phyloP scores from a whole-genome alignment of 1,140 invertebrate species.

The Nebria ingens region DNA sequence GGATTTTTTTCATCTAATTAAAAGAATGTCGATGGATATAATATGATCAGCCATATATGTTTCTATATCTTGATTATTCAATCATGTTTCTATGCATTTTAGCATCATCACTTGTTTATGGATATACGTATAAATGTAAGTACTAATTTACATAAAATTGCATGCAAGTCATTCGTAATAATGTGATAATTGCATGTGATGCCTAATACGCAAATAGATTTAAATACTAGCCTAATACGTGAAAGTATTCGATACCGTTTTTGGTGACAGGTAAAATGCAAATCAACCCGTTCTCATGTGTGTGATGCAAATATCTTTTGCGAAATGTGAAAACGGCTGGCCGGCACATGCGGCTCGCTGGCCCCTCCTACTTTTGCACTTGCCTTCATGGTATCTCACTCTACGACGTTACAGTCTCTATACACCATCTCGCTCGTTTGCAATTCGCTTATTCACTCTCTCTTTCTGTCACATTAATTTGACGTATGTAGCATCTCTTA shows the following conservation, averaged over 20 bases:
- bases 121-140: too few relatives aligned
- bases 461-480: slow-evolving; percentile 8
- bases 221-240: too few relatives aligned
- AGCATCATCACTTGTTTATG: too few relatives aligned
- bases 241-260: too few relatives aligned
- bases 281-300: neutral
- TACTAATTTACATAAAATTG: too few relatives aligned
- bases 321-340: slow-evolving; percentile 3
- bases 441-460: neutral
- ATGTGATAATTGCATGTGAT: too few relatives aligned
- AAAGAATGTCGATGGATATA: neutral
- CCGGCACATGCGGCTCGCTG: neutral
- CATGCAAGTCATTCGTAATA: too few relatives aligned
- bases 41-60: slow-evolving; percentile 2
- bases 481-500: slow-evolving; percentile 9
- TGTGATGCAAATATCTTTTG: neutral
- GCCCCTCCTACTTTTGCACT: neutral
- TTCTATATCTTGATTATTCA: too few relatives aligned
- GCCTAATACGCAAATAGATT: too few relatives aligned
- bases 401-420: neutral
- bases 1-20: neutral
- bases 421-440: neutral
- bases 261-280: too few relatives aligned
- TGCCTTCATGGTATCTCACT: neutral
- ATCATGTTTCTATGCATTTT: too few relatives aligned